phyloP scores from a whole-genome alignment of 2,797 vertebrate genomes.

The Poeciliopsis presidionis region DNA sequence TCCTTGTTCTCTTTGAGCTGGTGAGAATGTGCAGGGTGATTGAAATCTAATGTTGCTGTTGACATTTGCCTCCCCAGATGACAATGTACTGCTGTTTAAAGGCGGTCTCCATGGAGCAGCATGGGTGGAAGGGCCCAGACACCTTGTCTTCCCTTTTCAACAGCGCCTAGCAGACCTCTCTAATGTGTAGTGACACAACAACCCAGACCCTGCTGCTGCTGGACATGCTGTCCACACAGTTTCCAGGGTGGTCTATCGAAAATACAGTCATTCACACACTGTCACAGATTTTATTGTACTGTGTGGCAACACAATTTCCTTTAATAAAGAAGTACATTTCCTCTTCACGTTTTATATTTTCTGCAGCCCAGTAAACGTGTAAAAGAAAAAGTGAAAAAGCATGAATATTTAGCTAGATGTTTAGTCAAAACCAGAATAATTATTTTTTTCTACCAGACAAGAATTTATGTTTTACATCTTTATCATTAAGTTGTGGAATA shows the following conservation, averaged over 20 bases:
- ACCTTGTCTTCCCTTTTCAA: constrained; percentile 71
- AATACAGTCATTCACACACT: constrained; percentile 54
- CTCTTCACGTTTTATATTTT: not conserved
- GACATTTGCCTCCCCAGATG: constrained; percentile 80
- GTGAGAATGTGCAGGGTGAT: constrained; percentile 65
- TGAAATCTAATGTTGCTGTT: constrained; percentile 77
- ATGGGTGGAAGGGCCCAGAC: constrained; percentile 67
- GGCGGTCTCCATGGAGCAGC: constrained; percentile 68
- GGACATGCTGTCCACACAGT: constrained; percentile 48
- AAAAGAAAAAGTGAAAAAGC: not conserved
- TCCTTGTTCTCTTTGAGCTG: constrained; percentile 63
- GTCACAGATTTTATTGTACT: constrained; percentile 23
- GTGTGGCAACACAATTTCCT: constrained; percentile 15
- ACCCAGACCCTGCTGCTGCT: constrained; percentile 47
- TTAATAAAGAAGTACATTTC: constrained; percentile 8
- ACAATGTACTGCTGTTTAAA: constrained; percentile 73
- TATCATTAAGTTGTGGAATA: not conserved
- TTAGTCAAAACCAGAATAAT: not conserved
- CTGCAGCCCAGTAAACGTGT: not conserved
- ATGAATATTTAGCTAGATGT: not conserved
- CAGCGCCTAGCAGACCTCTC: constrained; percentile 41
- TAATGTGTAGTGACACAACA: constrained; percentile 71
- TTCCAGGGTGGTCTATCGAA: constrained; percentile 33
- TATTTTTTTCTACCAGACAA: not conserved
- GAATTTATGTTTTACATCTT: not conserved